Evolutionary conservation across 1,140 invertebrate species (phyloP).

Genomic region (Conus betulinus): DNA sequence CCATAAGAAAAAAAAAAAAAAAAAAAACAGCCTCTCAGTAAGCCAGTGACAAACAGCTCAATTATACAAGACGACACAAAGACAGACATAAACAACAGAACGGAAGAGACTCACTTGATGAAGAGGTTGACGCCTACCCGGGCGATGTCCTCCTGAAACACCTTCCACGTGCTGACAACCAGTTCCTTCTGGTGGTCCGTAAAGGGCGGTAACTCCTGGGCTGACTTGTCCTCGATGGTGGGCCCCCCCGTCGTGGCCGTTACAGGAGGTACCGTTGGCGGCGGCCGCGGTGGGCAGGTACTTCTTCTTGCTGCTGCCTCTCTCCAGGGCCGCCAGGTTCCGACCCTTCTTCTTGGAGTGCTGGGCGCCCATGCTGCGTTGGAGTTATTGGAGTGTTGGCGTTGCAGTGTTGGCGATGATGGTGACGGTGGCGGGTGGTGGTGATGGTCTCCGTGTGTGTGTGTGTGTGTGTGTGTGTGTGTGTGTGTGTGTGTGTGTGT

Average conservation of each 20-base stretch:
- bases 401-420: background rate
- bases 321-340: constrained; percentile 21
- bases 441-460: too few species aligned
- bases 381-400: background rate
- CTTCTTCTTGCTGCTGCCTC: constrained; percentile 37
- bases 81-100: too few species aligned
- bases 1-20: too few species aligned
- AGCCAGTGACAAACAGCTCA: too few species aligned
- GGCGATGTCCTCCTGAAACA: constrained; percentile 77
- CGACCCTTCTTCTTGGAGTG: constrained; percentile 20
- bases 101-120: constrained; percentile 71
- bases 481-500: too few species aligned
- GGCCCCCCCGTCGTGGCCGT: constrained; percentile 12
- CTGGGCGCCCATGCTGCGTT: constrained; percentile 7
- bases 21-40: too few species aligned
- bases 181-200: constrained; percentile 76
- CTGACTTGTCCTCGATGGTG: constrained; percentile 34
- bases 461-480: too few species aligned
- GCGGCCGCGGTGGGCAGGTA: constrained; percentile 37
- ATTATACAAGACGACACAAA: background rate
- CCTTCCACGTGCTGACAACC: constrained; percentile 77
- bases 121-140: constrained; percentile 79
- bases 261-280: constrained; percentile 7
- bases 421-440: too few species aligned
- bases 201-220: constrained; percentile 58